phyloP scores from a whole-genome alignment of 2,888 invertebrate genomes.

The Microctonus brassicae region DNA sequence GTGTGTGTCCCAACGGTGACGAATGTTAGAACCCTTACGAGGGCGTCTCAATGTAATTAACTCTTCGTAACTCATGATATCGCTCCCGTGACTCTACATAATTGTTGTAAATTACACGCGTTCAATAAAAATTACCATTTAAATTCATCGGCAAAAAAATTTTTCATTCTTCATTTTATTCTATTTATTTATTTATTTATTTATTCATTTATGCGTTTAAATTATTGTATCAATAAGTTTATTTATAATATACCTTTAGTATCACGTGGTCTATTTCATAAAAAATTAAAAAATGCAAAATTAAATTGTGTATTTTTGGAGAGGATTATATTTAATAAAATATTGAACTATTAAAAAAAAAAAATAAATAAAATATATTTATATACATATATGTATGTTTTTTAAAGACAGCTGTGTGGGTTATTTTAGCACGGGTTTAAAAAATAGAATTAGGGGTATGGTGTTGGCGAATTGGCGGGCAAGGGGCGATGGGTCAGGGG shows the following conservation, averaged over 20 bases:
- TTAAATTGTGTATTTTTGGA: not conserved
- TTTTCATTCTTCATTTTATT: too few species aligned
- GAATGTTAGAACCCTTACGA: slow-evolving; percentile 36
- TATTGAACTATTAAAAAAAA: not conserved
- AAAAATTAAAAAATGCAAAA: not conserved
- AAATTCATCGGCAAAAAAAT: too few species aligned
- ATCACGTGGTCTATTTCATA: not conserved
- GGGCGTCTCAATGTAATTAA: slow-evolving; percentile 30
- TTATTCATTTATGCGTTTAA: not conserved
- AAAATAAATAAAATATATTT: too few species aligned
- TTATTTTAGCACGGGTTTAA: slow-evolving; percentile 6
- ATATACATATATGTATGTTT: too few species aligned
- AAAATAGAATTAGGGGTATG: not conserved
- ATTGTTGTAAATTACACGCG: slow-evolving; percentile 14
- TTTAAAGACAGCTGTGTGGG: not conserved
- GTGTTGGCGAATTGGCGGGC: not conserved
- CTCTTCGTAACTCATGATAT: slow-evolving; percentile 25
- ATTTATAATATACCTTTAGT: not conserved
- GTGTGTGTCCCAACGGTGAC: slow-evolving; percentile 36
- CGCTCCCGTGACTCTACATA: slow-evolving; percentile 26
- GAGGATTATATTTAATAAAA: slow-evolving; percentile 13
- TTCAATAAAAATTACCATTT: not conserved
- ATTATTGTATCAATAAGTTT: not conserved
- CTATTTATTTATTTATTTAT: too few species aligned
- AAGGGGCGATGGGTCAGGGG: not conserved